Conservation (phyloP, 2,888 invertebrate genomes). For the Phorcus lineatus region DNA sequence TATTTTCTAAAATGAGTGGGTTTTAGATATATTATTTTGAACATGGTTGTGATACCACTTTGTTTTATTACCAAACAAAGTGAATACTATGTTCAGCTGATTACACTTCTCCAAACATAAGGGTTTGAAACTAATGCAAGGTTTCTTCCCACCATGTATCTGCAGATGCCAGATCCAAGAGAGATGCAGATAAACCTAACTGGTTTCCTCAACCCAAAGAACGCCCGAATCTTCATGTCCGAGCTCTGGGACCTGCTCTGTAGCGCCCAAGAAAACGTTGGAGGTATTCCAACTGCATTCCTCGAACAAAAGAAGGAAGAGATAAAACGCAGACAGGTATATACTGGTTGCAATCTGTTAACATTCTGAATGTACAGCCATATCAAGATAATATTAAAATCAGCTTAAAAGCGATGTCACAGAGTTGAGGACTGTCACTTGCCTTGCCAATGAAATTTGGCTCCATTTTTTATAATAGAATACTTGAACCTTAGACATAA, state of each 20-base stretch:
- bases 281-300: conserved; percentile 95
- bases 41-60: too few species aligned
- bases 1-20: too few species aligned
- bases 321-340: conserved; percentile 78
- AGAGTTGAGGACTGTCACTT: background rate
- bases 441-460: too few species aligned
- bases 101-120: too few species aligned
- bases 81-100: too few species aligned
- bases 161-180: conserved; percentile 95
- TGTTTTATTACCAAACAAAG: too few species aligned
- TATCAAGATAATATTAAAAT: too few species aligned
- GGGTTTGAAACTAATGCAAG: conserved; percentile 10
- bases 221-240: conserved; percentile 97
- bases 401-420: too few species aligned
- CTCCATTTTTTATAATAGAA: too few species aligned
- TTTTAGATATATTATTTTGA: too few species aligned
- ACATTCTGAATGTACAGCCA: too few species aligned
- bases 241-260: conserved; percentile 96
- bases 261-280: conserved; percentile 95
- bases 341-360: background rate
- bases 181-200: conserved; percentile 99
- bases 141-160: conserved; percentile 64
- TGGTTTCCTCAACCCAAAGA: conserved; percentile 97
- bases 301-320: conserved; percentile 98
- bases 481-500: too few species aligned